Evolutionary conservation across 2,888 invertebrate genomes (phyloP).

Genomic region (Idaea aversata): DNA sequence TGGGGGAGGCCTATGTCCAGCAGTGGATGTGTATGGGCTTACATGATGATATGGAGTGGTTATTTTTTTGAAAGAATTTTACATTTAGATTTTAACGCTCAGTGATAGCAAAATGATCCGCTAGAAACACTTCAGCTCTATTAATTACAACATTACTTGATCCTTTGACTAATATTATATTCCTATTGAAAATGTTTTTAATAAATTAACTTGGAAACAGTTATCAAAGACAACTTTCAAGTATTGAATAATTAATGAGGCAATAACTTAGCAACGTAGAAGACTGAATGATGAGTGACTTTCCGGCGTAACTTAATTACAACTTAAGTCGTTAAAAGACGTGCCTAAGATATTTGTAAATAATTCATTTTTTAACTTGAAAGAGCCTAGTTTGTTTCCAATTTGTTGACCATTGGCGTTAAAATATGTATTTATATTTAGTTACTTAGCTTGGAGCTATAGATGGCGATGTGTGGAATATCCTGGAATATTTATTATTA

Average conservation of each 20-base stretch:
- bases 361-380: not conserved
- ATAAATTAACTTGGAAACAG: not conserved
- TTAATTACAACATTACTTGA: not conserved
- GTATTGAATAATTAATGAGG: constrained; percentile 23
- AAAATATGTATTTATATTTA: not conserved
- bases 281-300: constrained; percentile 6
- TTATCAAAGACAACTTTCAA: not conserved
- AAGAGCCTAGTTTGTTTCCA: not conserved
- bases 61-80: too few species aligned
- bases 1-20: too few species aligned
- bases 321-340: not conserved
- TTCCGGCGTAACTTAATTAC: constrained; percentile 2
- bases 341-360: not conserved
- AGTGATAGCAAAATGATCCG: too few species aligned
- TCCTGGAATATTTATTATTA: too few species aligned
- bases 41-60: too few species aligned
- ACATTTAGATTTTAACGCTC: too few species aligned
- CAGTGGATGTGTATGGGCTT: too few species aligned
- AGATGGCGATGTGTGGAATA: too few species aligned
- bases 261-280: constrained; percentile 25
- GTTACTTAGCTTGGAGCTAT: too few species aligned
- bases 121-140: too few species aligned
- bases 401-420: not conserved
- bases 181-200: not conserved
- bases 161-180: not conserved